These are phyloP conservation scores for Subanguina moxae DNA, from an alignment of 1,140 invertebrate genomes.

Conservation along the genomic window DNA sequence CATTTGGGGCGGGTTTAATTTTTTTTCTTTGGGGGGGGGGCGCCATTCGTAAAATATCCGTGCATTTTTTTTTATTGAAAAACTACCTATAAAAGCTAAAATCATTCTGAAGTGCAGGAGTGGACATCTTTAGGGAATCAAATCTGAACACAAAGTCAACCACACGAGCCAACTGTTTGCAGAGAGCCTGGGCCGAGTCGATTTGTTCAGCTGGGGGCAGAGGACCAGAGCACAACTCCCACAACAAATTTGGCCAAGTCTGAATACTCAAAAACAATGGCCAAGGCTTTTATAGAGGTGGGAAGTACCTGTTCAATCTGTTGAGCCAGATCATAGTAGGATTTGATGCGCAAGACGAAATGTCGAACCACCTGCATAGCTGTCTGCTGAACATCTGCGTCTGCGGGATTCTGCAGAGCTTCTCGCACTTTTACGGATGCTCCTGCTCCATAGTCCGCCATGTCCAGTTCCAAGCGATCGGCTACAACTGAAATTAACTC, in stretches of 20 bases:
- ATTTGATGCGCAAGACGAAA: conserved; percentile 16
- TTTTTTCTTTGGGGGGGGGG: no score
- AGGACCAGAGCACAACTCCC: conserved; percentile 41
- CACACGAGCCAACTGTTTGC: conserved; percentile 32
- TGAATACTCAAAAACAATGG: conserved; percentile 7
- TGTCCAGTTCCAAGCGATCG: conserved; percentile 1
- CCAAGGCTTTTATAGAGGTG: not conserved
- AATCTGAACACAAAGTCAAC: conserved; percentile 42
- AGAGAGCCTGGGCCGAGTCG: conserved; percentile 32
- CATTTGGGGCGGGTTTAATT: no score
- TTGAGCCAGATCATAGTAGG: conserved; percentile 34
- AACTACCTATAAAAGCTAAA: conserved; percentile 38
- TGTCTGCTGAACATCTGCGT: conserved; percentile 21
- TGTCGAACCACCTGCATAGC: conserved; percentile 20
- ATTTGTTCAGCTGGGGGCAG: conserved; percentile 36
- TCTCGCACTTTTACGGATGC: conserved; percentile 21
- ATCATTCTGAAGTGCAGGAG: conserved; percentile 38
- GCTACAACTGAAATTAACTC: not conserved
- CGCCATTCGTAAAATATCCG: no score
- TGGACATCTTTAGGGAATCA: conserved; percentile 36
- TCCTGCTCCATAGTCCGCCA: conserved; percentile 27
- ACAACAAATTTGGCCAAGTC: conserved; percentile 32
- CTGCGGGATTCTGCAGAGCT: conserved; percentile 30
- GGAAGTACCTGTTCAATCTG: conserved; percentile 23
- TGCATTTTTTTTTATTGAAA: not conserved